phyloP scores from a whole-genome alignment of 1,140 invertebrate species.

The Plodia interpunctella region DNA sequence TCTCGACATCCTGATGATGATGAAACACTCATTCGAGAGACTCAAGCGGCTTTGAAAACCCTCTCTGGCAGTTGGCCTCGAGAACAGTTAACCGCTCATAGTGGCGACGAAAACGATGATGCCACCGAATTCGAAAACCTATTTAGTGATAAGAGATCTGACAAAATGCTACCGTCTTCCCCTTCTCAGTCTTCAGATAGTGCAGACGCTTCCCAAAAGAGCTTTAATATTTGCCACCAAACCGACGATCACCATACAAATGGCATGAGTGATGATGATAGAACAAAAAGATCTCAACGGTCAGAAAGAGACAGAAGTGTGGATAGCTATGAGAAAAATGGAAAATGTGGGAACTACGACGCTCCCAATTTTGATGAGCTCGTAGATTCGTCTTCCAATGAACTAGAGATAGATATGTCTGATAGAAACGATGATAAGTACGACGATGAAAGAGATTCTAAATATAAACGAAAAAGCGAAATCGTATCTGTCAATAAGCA shows the following conservation, averaged over 20 bases:
- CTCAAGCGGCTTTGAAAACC: conserved; percentile 89
- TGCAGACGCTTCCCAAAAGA: conserved; percentile 81
- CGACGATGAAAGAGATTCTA: conserved; percentile 61
- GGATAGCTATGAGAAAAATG: conserved; percentile 57
- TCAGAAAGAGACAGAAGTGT: conserved; percentile 66
- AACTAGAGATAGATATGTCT: conserved; percentile 88
- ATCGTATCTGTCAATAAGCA: conserved; percentile 69
- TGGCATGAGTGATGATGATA: conserved; percentile 44
- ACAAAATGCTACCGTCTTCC: conserved; percentile 81
- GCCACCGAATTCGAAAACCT: conserved; percentile 89
- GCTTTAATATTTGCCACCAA: conserved; percentile 59
- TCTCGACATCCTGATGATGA: conserved; percentile 79
- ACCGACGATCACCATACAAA: conserved; percentile 39
- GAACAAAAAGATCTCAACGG: conserved; percentile 37
- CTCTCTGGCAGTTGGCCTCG: conserved; percentile 88
- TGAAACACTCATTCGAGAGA: conserved; percentile 89
- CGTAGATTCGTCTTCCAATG: conserved; percentile 87
- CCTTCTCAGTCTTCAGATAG: conserved; percentile 79
- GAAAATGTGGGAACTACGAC: conserved; percentile 79
- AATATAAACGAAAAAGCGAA: conserved; percentile 71
- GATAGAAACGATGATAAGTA: conserved; percentile 78
- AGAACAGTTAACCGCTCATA: conserved; percentile 80
- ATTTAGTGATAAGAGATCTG: conserved; percentile 88
- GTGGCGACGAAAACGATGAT: conserved; percentile 83
- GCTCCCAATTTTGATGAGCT: conserved; percentile 87